Evolutionary conservation across 2,888 invertebrate genomes (phyloP).

Genomic region (Lypha dubia): DNA sequence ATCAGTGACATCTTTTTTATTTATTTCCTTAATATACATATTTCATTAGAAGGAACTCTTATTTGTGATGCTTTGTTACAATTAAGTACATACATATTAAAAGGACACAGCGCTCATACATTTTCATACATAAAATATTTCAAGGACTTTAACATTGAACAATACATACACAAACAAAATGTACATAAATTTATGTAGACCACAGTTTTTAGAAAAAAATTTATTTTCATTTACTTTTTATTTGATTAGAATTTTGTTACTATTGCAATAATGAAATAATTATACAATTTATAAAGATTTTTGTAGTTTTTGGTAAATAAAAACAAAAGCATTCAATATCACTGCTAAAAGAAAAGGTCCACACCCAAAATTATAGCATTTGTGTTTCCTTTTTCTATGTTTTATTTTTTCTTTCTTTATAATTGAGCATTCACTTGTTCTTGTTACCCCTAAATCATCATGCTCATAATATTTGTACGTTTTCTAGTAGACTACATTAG

Average conservation of each 20-base stretch:
- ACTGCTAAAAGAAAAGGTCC: conserved; percentile 60
- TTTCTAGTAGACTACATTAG: conserved; percentile 27
- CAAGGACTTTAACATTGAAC: conserved; percentile 66
- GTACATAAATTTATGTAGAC: conserved; percentile 18
- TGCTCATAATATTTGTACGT: conserved; percentile 47
- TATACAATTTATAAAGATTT: neutral
- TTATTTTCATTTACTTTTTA: conserved; percentile 6
- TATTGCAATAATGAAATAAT: neutral
- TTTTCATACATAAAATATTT: conserved; percentile 52
- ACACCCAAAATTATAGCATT: conserved; percentile 69
- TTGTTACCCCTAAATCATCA: conserved; percentile 22
- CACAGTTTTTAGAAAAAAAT: conserved; percentile 9
- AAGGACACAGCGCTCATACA: conserved; percentile 19
- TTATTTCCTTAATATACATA: neutral
- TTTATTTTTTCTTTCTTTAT: conserved; percentile 46
- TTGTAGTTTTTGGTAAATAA: neutral
- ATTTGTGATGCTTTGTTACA: conserved; percentile 43
- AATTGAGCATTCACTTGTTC: conserved; percentile 43
- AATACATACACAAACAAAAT: conserved; percentile 69
- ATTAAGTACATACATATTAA: conserved; percentile 10
- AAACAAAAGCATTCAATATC: conserved; percentile 27
- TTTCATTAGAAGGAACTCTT: neutral
- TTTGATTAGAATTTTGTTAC: neutral
- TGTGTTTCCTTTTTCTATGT: conserved; percentile 13
- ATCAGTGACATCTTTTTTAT: neutral